Conservation (phyloP, 2,888 invertebrate species). For the Seladonia tumulorum region DNA sequence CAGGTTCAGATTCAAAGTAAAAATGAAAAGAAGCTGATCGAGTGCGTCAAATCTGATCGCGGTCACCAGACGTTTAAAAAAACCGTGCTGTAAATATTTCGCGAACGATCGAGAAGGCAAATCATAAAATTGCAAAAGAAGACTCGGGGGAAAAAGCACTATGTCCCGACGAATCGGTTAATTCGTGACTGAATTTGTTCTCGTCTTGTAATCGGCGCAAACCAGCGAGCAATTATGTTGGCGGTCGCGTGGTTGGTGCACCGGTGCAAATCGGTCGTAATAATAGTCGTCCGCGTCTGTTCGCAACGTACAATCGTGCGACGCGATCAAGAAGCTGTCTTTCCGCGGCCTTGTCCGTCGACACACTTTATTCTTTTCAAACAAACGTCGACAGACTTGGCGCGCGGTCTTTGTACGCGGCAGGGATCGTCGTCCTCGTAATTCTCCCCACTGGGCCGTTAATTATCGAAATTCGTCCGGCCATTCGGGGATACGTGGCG, state of each 20-base stretch:
- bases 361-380: constrained; percentile 50
- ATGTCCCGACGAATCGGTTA: neutral
- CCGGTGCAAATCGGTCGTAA: constrained; percentile 54
- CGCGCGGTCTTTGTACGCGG: neutral
- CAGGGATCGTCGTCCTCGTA: neutral
- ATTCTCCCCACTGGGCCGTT: neutral
- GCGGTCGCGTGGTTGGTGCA: constrained; percentile 34
- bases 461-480: constrained; percentile 17
- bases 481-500: neutral
- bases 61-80: neutral
- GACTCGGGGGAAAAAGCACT: neutral
- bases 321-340: constrained; percentile 59
- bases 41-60: neutral
- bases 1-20: neutral
- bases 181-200: neutral
- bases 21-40: neutral
- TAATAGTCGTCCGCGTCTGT: constrained; percentile 44
- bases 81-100: neutral
- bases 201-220: constrained; percentile 11
- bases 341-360: constrained; percentile 59
- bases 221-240: constrained; percentile 40
- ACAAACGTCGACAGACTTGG: constrained; percentile 1
- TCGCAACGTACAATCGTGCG: constrained; percentile 54
- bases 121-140: neutral
- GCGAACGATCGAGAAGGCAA: neutral